These are phyloP conservation scores for Hydrolagus affinis DNA, from an alignment of 2,113 vertebrate genomes.

Conservation along the genomic window DNA sequence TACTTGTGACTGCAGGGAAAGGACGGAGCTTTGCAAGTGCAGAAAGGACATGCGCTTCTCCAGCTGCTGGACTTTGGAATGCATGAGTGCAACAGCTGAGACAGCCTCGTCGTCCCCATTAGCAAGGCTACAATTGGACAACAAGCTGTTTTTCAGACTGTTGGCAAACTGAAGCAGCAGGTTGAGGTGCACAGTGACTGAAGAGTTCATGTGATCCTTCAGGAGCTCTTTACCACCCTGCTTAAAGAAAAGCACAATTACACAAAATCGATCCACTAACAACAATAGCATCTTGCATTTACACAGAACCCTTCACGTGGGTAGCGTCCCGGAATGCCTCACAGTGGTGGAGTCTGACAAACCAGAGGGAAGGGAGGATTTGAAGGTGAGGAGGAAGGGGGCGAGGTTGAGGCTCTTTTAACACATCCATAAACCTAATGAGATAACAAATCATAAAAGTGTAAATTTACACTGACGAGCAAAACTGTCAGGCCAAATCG, in stretches of 20 bases:
- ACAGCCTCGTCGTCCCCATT: conserved; percentile 23
- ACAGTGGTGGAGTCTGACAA: too few relatives aligned
- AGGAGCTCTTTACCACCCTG: conserved; percentile 59
- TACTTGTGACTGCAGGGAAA: conserved; percentile 42
- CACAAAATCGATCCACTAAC: too few relatives aligned
- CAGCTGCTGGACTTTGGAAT: conserved; percentile 33
- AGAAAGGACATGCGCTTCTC: conserved; percentile 42
- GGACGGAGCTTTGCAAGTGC: conserved; percentile 36
- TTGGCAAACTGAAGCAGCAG: conserved; percentile 56
- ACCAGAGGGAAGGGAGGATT: too few relatives aligned
- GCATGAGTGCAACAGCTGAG: neutral
- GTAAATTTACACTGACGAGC: too few relatives aligned
- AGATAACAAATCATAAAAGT: too few relatives aligned
- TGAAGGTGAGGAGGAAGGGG: too few relatives aligned
- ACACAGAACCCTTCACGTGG: too few relatives aligned
- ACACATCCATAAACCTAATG: too few relatives aligned
- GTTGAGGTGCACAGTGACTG: conserved; percentile 53
- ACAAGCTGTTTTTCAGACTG: conserved; percentile 43
- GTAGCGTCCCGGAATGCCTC: too few relatives aligned
- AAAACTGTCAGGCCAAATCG: too few relatives aligned
- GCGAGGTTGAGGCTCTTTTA: too few relatives aligned
- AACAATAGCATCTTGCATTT: too few relatives aligned
- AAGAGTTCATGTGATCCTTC: conserved; percentile 55
- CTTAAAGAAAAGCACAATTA: neutral
- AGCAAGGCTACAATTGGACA: conserved; percentile 2